Evolutionary conservation across 2,797 vertebrate species (phyloP), one percentile per base, ranked within the genome.

Genomic region (Semotilus atromaculatus): DNA sequence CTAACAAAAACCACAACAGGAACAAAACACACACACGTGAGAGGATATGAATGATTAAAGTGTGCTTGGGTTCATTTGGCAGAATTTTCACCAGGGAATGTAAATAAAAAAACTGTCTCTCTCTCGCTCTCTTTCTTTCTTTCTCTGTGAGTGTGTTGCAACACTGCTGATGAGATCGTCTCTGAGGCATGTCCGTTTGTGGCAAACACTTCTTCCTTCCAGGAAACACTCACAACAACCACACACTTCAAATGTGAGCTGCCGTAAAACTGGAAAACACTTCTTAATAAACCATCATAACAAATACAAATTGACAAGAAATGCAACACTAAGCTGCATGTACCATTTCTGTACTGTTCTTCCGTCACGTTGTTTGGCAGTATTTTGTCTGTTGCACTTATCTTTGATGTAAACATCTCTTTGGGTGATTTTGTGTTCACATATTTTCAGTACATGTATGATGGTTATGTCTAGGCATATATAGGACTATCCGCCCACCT

Each of bases 151-250:
- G 58, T 7, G 60, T 80, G 76, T 85, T 68, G 71, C 77, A 84
- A 87, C 80, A 85, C 68, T 40, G 45, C 40, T 80, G 80, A 72
- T 62, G 70, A 83, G 64, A 76, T 43, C 76, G 16, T 83, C 43
- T 80, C 36, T 40, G 36, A 70, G 31, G 53, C 84, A 72, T 58
- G 77, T 48, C 75, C 75, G 75, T 66, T 53, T 84, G 81, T 38
- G 76, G 62, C 31, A 53, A 83, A 58, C 76, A 85, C 74, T 82
- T 81, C 80, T 55, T 79, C 43, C 48, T 75, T n/a, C 34, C n/a
- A 66, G 60, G 72, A 75, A 83, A 76, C 45, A 66, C n/a, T 75
- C 45, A 36, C 23, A 76, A 55, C 38, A 40, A 40, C 9, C 81
- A 53, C 38, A 76, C 31, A 10, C 45, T 19, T 66, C 43, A 29